Percentiles rank a stretch among this genome's conserved stretches.
Evolutionary conservation across 2,113 vertebrate genomes (phyloP).

Genomic region (Nymphicus hollandicus): DNA sequence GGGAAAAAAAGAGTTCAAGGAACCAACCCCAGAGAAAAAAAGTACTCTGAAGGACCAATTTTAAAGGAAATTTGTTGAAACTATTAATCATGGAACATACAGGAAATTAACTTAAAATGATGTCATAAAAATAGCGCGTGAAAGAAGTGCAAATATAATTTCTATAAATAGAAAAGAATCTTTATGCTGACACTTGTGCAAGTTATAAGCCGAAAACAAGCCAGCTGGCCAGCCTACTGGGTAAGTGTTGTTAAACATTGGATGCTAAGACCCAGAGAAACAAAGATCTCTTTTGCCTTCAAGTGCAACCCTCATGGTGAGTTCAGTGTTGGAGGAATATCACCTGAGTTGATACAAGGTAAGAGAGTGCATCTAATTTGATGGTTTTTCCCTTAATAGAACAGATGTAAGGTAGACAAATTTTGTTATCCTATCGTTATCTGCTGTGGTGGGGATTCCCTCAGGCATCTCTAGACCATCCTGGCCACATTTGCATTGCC

Average conservation of each 20-base stretch:
- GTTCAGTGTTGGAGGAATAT: background rate
- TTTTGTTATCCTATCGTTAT: background rate
- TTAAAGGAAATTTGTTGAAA: background rate
- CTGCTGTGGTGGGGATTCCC: accelerated
- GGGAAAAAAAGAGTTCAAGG: background rate
- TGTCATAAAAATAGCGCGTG: constrained; percentile 23
- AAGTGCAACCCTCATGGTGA: background rate
- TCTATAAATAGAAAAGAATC: background rate
- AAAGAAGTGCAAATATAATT: constrained; percentile 11
- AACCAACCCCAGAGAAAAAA: background rate
- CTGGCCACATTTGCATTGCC: background rate
- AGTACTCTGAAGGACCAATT: background rate
- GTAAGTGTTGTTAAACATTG: background rate
- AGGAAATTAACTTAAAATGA: constrained; percentile 36
- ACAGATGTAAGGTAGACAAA: background rate
- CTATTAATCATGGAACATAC: background rate
- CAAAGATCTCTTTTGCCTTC: background rate
- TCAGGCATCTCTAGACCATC: background rate
- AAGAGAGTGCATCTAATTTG: background rate
- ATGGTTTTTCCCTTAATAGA: background rate
- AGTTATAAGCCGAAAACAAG: background rate
- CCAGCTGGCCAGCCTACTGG: background rate
- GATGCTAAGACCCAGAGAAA: background rate
- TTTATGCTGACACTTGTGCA: background rate
- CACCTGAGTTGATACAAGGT: background rate